These are phyloP conservation scores for Pseudorhombus dupliciocellatus DNA, from an alignment of 2,113 vertebrate genomes.

Conservation along the genomic window DNA sequence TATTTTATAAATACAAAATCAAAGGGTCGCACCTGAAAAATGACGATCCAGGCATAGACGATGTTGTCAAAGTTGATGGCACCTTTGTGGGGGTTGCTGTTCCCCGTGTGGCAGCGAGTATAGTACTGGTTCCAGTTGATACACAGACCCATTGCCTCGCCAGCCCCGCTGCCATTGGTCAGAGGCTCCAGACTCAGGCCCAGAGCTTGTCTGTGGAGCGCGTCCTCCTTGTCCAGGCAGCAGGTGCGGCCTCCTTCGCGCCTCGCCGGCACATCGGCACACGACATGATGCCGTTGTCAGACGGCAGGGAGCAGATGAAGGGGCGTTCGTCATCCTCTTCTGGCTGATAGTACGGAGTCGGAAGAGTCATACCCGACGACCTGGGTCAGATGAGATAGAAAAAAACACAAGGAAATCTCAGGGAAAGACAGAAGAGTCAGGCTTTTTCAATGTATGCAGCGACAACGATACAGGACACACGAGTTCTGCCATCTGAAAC, in stretches of 20 bases:
- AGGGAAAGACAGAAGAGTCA: not conserved
- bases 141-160: constrained; percentile 82
- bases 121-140: constrained; percentile 99
- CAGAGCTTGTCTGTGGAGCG: constrained; percentile 86
- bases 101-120: constrained; percentile 92
- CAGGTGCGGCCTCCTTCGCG: constrained; percentile 92
- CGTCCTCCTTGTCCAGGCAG: constrained; percentile 94
- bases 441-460: not conserved
- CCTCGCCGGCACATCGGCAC: constrained; percentile 88
- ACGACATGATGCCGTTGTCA: constrained; percentile 98
- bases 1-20: too few species aligned
- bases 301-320: constrained; percentile 97
- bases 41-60: constrained; percentile 98
- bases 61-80: constrained; percentile 99
- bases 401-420: too few species aligned
- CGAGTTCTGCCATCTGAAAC: constrained; percentile 24
- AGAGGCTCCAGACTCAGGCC: constrained; percentile 82
- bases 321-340: constrained; percentile 95
- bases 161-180: constrained; percentile 81
- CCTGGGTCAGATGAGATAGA: constrained; percentile 76
- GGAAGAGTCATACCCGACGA: constrained; percentile 90
- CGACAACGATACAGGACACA: not conserved
- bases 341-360: constrained; percentile 91
- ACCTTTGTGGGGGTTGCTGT: constrained; percentile 93
- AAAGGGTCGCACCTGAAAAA: constrained; percentile 88